Evolutionary conservation across 2,113 vertebrate genomes (phyloP), one percentile per base, ranked within the genome.

Genomic region (Cepphus grylle): DNA sequence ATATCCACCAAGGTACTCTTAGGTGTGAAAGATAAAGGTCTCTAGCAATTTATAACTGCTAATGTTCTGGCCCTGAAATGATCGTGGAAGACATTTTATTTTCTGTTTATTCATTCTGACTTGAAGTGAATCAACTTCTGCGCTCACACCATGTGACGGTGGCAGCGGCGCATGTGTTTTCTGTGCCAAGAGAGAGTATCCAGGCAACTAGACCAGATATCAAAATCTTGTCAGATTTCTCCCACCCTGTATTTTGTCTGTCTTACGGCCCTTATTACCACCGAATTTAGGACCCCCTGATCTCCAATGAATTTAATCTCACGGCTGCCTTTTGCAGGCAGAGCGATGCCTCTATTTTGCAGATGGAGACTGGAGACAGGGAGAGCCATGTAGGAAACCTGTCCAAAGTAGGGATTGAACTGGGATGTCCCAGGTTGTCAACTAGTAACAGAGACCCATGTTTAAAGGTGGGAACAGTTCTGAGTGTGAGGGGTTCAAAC

Each of bases 201-300:
- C 94, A 96, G 82, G 96, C 96, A 97, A 97, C 96, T 96, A 96
- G 92, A 95, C 82, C 86, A 90, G 92, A 95, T 93, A 94, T 78
- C 90, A 88, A 86, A 90, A 88, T 88, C 88, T 78, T 83, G 92
- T 83, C 92, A 86, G 86, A 77, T 95, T 96, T 92, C 77, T 36
- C 88, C 79, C 92, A 92, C 79, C 74, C 92, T 78, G 79, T 95
- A 94, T 94, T 96, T 96, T 93, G 86, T 47, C 96, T 94, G 74
- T 83, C 66, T 94, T 90, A 32, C 0, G 18, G 90, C 71, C 92
- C 81, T 96, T 86, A 88, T 86, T 95, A 81, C 38, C 58, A 66
- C 63, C 23, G 87, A 88, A 85, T 93, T 88, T 29, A 69, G 74
- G 87, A 95, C 58, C 58, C 0, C 1, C 3, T 78, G 86, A 63